Evolutionary conservation across 2,888 invertebrate genomes (phyloP).

Genomic region (Agrochola circellaris): DNA sequence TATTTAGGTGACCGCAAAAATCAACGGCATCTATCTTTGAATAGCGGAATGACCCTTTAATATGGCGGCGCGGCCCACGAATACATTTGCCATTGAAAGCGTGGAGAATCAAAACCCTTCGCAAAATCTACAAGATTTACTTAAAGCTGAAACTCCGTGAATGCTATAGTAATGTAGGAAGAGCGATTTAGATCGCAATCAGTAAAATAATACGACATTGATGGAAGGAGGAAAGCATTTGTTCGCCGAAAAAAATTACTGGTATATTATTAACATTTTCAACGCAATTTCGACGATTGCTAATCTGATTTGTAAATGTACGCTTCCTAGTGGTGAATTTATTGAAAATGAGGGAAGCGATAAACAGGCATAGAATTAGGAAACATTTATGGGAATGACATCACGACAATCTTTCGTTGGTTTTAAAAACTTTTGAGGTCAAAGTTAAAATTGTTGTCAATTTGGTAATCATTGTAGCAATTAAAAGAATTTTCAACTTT

Average conservation of each 20-base stretch:
- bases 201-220: conserved; percentile 56
- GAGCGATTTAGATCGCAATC: conserved; percentile 67
- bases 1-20: conserved; percentile 54
- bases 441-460: neutral
- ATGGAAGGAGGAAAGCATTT: conserved; percentile 53
- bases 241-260: conserved; percentile 28
- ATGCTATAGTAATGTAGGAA: conserved; percentile 43
- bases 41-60: conserved; percentile 64
- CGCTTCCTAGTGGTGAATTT: conserved; percentile 14
- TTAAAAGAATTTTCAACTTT: neutral
- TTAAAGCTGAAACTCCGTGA: conserved; percentile 63
- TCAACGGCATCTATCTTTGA: conserved; percentile 42
- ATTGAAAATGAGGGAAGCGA: conserved; percentile 3
- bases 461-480: neutral
- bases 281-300: conserved; percentile 40
- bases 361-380: neutral
- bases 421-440: neutral
- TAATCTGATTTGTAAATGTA: conserved; percentile 49
- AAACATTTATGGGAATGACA: neutral
- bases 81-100: conserved; percentile 73
- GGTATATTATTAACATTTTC: conserved; percentile 22
- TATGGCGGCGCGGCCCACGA: conserved; percentile 54
- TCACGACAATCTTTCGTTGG: neutral
- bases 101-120: conserved; percentile 64
- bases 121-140: conserved; percentile 69